phyloP scores from a whole-genome alignment of 53 echinoderm and acorn worm genomes.

The Holothuria leucospilota region DNA sequence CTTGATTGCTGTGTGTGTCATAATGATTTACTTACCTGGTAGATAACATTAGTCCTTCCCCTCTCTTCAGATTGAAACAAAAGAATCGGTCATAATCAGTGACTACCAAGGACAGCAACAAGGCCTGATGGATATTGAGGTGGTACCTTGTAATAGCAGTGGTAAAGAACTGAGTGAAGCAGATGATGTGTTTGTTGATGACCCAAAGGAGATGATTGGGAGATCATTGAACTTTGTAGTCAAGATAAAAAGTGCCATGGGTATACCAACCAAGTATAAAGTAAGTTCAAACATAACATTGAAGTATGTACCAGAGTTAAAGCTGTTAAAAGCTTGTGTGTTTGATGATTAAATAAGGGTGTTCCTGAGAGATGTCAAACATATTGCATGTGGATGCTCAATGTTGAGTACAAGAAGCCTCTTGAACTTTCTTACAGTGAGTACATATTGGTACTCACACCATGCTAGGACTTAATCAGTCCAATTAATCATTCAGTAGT shows the following conservation, averaged over 20 bases:
- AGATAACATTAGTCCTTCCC: too few relatives aligned
- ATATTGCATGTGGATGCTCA: too few relatives aligned
- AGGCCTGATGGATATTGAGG: constrained; percentile 85
- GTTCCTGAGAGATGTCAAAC: too few relatives aligned
- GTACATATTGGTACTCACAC: too few relatives aligned
- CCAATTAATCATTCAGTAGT: too few relatives aligned
- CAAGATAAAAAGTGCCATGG: constrained; percentile 78
- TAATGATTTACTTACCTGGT: too few relatives aligned
- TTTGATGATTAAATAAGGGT: too few relatives aligned
- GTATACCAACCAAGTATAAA: constrained; percentile 89
- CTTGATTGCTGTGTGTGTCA: too few relatives aligned
- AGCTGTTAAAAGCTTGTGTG: too few relatives aligned
- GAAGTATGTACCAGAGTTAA: neutral
- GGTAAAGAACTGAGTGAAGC: constrained; percentile 92
- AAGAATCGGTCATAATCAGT: constrained; percentile 79
- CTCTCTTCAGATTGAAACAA: constrained; percentile 87
- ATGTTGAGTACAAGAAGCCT: too few relatives aligned
- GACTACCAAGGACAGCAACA: constrained; percentile 85
- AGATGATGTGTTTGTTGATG: constrained; percentile 95
- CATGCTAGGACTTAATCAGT: too few relatives aligned
- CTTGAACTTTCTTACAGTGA: too few relatives aligned
- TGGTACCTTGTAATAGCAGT: constrained; percentile 83
- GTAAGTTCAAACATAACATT: constrained; percentile 54
- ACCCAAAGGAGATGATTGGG: constrained; percentile 94
- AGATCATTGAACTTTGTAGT: constrained; percentile 84